Evolutionary conservation across 2,113 vertebrate species (phyloP).

Genomic region (Artemisiospiza belli): DNA sequence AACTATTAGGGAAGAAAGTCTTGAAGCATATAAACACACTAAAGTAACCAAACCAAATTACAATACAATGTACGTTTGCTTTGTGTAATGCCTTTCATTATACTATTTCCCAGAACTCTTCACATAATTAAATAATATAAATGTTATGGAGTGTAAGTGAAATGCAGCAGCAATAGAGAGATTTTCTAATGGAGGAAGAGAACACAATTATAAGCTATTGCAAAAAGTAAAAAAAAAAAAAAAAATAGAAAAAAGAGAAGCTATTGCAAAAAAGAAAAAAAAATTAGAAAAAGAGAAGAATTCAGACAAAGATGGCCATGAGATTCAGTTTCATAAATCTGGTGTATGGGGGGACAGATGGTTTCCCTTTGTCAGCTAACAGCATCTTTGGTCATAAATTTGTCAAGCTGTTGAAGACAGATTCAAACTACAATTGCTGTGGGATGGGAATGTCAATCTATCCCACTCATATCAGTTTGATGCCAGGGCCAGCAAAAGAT

Average conservation of each 20-base stretch:
- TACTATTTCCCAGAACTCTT: conserved; percentile 27
- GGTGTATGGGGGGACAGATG: neutral
- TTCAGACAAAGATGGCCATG: neutral
- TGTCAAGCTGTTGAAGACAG: neutral
- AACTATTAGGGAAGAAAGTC: conserved; percentile 29
- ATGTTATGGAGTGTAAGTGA: neutral
- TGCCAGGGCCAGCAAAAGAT: neutral
- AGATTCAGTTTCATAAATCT: neutral
- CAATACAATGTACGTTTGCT: conserved; percentile 1
- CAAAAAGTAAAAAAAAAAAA: neutral
- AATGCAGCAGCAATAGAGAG: neutral
- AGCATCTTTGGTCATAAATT: neutral
- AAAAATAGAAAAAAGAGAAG: neutral
- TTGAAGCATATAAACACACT: conserved; percentile 22
- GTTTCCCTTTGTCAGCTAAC: neutral
- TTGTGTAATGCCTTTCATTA: conserved; percentile 19
- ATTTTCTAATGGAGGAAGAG: neutral
- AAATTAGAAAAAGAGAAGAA: neutral
- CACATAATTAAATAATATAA: conserved; percentile 13
- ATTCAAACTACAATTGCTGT: neutral
- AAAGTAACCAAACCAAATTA: conserved; percentile 43
- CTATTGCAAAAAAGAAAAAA: neutral
- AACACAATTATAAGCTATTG: neutral
- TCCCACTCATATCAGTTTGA: neutral
- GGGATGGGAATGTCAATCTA: neutral